These are phyloP conservation scores for Eurystomus gularis DNA, from an alignment of 2,113 vertebrate genomes.

Conservation along the genomic window DNA sequence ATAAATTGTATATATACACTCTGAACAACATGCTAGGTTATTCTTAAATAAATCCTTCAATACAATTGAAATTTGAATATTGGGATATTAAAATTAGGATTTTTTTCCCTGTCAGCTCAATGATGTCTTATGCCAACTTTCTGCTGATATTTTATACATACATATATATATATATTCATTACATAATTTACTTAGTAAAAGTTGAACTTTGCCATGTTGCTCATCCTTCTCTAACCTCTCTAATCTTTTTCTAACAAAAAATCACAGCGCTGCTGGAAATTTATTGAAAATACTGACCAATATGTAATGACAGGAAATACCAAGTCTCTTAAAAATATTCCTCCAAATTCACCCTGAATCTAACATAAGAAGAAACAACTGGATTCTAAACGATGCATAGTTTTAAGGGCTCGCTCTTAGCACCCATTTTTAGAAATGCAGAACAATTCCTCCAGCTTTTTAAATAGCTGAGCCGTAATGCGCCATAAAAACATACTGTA, in stretches of 20 bases:
- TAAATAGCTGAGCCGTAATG: constrained; percentile 10
- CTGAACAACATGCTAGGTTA: neutral
- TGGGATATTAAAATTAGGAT: neutral
- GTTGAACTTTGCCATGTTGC: neutral
- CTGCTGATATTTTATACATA: neutral
- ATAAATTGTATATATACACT: neutral
- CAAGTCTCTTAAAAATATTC: neutral
- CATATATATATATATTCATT: neutral
- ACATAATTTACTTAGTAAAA: neutral
- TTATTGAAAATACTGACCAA: neutral
- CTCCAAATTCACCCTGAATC: neutral
- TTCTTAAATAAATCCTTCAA: neutral
- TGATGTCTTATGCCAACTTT: neutral
- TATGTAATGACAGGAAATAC: neutral
- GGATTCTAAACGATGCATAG: neutral
- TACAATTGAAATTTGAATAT: neutral
- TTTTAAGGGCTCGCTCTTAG: neutral
- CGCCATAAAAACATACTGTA: constrained; percentile 45
- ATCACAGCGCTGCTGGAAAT: neutral
- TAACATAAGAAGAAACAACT: neutral
- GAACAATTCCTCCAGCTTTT: constrained; percentile 17
- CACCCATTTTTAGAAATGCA: constrained; percentile 41
- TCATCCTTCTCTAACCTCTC: neutral
- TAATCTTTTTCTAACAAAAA: neutral
- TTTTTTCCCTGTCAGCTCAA: neutral